Conservation (phyloP, 2,888 invertebrate species). For the Drosophila subsilvestris region DNA sequence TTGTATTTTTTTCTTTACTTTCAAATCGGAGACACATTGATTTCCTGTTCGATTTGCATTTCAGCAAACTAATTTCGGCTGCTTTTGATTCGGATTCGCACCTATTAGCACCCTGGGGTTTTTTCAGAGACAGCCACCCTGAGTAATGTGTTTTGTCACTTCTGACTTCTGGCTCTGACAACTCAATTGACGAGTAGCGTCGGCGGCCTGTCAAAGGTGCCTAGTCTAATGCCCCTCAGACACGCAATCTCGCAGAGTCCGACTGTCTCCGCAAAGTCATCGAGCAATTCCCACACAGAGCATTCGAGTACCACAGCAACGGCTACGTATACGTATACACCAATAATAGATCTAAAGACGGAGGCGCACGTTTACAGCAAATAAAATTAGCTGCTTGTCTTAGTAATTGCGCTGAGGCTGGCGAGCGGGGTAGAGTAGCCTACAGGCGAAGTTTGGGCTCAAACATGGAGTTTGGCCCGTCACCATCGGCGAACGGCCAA, state of each 20-base stretch:
- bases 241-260: slow-evolving; percentile 57
- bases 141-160: slow-evolving; percentile 59
- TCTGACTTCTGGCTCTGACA: slow-evolving; percentile 51
- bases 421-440: slow-evolving; percentile 32
- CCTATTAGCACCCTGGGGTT: slow-evolving; percentile 35
- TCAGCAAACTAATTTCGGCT: slow-evolving; percentile 1
- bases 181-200: slow-evolving; percentile 60
- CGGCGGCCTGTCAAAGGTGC: slow-evolving; percentile 30
- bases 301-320: slow-evolving; percentile 15
- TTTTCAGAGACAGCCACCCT: slow-evolving; percentile 54
- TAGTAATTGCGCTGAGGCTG: slow-evolving; percentile 71
- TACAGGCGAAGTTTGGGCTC: slow-evolving; percentile 33
- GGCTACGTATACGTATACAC: neutral
- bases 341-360: slow-evolving; percentile 29
- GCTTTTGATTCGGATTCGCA: slow-evolving; percentile 4
- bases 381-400: slow-evolving; percentile 77
- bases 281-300: slow-evolving; percentile 61
- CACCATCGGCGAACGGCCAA: slow-evolving; percentile 32
- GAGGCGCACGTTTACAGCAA: slow-evolving; percentile 73
- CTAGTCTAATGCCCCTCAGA: slow-evolving; percentile 52
- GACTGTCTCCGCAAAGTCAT: slow-evolving; percentile 50
- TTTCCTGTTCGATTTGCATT: slow-evolving; percentile 70
- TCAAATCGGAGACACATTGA: slow-evolving; percentile 48
- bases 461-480: slow-evolving; percentile 27
- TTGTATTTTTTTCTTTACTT: slow-evolving; percentile 52